A percentile compares a stretch with the other conserved stretches of the same genome.
phyloP scores from a whole-genome alignment of 2,888 invertebrate genomes.

The Hypselothyrea guttata region DNA sequence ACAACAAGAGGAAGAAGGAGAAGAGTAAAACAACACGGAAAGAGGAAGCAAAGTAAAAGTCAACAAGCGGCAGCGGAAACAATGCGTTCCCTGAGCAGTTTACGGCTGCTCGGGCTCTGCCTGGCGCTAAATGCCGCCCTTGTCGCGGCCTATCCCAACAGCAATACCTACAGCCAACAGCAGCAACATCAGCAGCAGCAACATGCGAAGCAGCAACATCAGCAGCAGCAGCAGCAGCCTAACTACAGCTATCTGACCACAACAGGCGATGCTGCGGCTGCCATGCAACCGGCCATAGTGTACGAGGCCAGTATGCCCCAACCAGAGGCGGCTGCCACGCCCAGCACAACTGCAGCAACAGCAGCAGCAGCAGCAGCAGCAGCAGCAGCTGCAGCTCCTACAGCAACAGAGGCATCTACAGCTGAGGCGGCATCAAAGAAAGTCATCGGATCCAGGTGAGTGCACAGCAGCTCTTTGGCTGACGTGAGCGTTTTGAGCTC shows the following conservation, averaged over 20 bases:
- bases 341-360: constrained; percentile 6
- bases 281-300: constrained; percentile 70
- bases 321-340: constrained; percentile 22
- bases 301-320: constrained; percentile 67
- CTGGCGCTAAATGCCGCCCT: constrained; percentile 32
- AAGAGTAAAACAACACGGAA: constrained; percentile 7
- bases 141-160: constrained; percentile 46
- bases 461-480: constrained; percentile 45
- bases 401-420: constrained; percentile 25
- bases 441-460: constrained; percentile 85
- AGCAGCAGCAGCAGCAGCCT: constrained; percentile 35
- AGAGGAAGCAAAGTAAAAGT: constrained; percentile 8
- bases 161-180: constrained; percentile 37
- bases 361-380: constrained; percentile 7
- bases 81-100: constrained; percentile 61
- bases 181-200: constrained; percentile 24
- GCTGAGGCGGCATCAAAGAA: constrained; percentile 83
- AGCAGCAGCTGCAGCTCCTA: constrained; percentile 9
- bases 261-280: constrained; percentile 47
- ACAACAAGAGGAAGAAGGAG: constrained; percentile 5
- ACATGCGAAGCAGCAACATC: constrained; percentile 31
- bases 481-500: constrained; percentile 42
- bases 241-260: constrained; percentile 65
- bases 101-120: constrained; percentile 47
- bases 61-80: constrained; percentile 38